A percentile compares a stretch with the other conserved stretches of the same genome.
Conservation (phyloP, 1,140 invertebrate genomes). For the Drosophila lacteicornis region DNA sequence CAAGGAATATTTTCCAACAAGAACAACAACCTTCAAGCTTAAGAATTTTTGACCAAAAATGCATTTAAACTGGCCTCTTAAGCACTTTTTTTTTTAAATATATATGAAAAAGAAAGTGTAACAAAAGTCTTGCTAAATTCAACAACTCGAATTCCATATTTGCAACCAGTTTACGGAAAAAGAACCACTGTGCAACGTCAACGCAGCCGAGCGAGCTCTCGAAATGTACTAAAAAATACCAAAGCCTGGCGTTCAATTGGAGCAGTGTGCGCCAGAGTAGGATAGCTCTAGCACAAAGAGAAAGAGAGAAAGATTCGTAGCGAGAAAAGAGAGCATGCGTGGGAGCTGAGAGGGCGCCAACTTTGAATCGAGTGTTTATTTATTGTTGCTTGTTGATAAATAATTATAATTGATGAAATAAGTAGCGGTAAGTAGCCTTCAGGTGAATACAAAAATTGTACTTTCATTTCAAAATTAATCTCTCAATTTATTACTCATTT, state of each 20-base stretch:
- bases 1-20: too few relatives aligned
- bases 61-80: too few relatives aligned
- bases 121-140: too few relatives aligned
- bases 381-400: constrained; percentile 14
- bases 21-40: too few relatives aligned
- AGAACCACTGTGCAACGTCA: constrained; percentile 11
- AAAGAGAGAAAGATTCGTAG: background rate
- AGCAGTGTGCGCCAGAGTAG: constrained; percentile 39
- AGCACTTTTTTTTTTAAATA: too few relatives aligned
- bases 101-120: too few relatives aligned
- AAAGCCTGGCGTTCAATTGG: constrained; percentile 21
- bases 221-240: constrained; percentile 23
- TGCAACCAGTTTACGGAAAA: too few relatives aligned
- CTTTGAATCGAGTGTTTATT: constrained; percentile 33
- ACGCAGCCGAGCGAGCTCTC: background rate
- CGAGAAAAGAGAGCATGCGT: constrained; percentile 16
- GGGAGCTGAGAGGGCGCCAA: constrained; percentile 43
- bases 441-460: background rate
- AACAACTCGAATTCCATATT: too few relatives aligned
- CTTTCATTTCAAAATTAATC: background rate
- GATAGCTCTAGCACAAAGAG: background rate
- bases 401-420: background rate
- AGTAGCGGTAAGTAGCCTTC: constrained; percentile 8
- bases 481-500: background rate
- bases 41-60: too few relatives aligned